These are phyloP conservation scores for Mythimna ferrago DNA, from an alignment of 2,888 invertebrate genomes.

Conservation along the genomic window DNA sequence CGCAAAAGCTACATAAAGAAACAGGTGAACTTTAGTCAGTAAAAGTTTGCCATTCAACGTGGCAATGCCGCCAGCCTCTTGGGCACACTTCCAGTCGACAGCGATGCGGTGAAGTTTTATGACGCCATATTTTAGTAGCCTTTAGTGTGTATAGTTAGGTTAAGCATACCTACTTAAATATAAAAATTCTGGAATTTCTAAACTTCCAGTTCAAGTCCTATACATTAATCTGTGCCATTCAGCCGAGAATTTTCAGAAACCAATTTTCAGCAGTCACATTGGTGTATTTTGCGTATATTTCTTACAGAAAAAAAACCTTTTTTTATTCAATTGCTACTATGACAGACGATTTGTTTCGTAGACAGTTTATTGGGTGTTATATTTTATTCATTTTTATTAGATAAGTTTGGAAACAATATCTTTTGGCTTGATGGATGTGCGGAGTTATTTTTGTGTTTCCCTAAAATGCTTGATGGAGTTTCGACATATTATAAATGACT, in stretches of 20 bases:
- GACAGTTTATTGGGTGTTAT: constrained; percentile 27
- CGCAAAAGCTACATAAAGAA: no score
- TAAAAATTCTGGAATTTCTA: constrained; percentile 35
- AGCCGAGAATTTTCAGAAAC: constrained; percentile 3
- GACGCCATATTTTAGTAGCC: no score
- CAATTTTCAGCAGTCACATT: constrained; percentile 23
- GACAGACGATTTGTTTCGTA: constrained; percentile 35
- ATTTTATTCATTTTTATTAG: constrained; percentile 21
- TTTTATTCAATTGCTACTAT: constrained; percentile 32
- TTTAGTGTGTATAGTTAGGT: no score
- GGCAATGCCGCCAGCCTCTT: no score
- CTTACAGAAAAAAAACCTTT: neutral
- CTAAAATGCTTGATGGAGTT: neutral
- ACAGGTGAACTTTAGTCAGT: no score
- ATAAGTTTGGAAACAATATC: constrained; percentile 26
- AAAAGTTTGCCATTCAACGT: no score
- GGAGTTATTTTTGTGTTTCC: neutral
- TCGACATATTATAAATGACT: constrained; percentile 7
- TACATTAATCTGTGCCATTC: constrained; percentile 47
- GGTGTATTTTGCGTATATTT: constrained; percentile 22
- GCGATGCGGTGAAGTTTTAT: no score
- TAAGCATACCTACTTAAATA: no score
- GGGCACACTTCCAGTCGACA: no score
- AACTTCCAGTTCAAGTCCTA: constrained; percentile 45
- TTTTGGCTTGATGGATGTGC: constrained; percentile 27